Evolutionary conservation across 30 jellyfish, hydroid and myxozoan species (phyloP).

Genomic region (Hydractinia echinata): DNA sequence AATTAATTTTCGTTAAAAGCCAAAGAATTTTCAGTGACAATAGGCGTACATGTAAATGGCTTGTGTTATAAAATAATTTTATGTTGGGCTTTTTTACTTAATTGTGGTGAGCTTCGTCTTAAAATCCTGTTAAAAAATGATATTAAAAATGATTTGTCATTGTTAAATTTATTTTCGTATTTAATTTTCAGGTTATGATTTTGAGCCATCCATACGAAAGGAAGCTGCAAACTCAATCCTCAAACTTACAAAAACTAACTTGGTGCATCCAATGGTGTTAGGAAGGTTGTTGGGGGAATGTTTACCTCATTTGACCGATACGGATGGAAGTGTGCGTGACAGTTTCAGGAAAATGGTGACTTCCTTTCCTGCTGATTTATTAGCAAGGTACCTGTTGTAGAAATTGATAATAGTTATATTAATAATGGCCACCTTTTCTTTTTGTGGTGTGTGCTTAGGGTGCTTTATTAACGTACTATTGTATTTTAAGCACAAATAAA

Average conservation of each 20-base stretch:
- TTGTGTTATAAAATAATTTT: no score
- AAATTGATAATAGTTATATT: no score
- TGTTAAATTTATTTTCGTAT: background rate
- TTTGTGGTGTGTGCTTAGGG: no score
- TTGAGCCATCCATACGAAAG: constrained; percentile 21
- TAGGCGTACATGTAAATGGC: background rate
- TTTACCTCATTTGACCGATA: constrained; percentile 52
- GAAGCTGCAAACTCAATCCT: constrained; percentile 17
- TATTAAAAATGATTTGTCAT: no score
- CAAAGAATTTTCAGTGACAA: background rate
- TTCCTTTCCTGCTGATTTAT: constrained; percentile 73
- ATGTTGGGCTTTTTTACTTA: no score
- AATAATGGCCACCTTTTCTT: no score
- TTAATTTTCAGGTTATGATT: constrained; percentile 12
- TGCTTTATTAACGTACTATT: no score
- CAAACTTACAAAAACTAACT: constrained; percentile 25
- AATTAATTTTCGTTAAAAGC: background rate
- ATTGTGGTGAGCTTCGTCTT: no score
- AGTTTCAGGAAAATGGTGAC: constrained; percentile 41
- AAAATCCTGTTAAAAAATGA: no score
- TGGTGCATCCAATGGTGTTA: constrained; percentile 20
- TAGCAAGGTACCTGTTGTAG: constrained; percentile 65
- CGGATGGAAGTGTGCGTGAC: constrained; percentile 38
- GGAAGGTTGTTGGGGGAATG: constrained; percentile 50
- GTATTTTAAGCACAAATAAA: no score